Evolutionary conservation across 2,888 invertebrate genomes (phyloP).

Genomic region (Coelogynopora nodosa): DNA sequence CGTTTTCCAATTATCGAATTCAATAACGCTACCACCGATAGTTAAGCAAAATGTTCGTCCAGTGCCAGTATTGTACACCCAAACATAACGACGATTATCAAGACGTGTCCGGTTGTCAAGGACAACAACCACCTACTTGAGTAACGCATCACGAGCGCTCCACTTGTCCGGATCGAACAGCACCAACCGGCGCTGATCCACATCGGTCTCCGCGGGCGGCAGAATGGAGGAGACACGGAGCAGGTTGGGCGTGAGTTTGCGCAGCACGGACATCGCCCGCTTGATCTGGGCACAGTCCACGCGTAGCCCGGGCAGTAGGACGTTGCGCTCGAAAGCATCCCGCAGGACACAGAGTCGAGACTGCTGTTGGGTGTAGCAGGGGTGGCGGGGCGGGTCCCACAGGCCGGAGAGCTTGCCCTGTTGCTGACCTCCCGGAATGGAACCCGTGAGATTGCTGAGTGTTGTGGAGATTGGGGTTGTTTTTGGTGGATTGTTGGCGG

Average conservation of each 20-base stretch:
- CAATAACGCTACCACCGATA: no score
- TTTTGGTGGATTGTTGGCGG: neutral
- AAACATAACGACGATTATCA: no score
- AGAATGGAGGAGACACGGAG: neutral
- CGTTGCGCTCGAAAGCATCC: neutral
- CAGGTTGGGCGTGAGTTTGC: neutral
- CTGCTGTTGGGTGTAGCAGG: neutral
- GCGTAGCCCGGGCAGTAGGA: conserved; percentile 11
- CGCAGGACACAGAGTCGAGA: neutral
- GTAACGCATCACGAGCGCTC: neutral
- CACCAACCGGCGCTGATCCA: neutral
- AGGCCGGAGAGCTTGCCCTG: neutral
- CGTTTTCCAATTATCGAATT: no score
- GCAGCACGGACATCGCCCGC: conserved; percentile 10
- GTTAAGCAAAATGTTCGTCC: no score
- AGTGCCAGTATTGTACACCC: no score
- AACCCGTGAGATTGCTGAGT: neutral
- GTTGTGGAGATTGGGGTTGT: neutral
- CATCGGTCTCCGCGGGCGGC: neutral
- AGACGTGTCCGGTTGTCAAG: no score
- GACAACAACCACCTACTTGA: no score
- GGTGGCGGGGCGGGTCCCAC: neutral
- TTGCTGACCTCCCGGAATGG: neutral
- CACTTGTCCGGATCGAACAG: conserved; percentile 9
- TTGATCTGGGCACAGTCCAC: neutral